These are phyloP conservation scores for Ferdinandea cuprea DNA, from an alignment of 2,888 invertebrate genomes.

Conservation along the genomic window DNA sequence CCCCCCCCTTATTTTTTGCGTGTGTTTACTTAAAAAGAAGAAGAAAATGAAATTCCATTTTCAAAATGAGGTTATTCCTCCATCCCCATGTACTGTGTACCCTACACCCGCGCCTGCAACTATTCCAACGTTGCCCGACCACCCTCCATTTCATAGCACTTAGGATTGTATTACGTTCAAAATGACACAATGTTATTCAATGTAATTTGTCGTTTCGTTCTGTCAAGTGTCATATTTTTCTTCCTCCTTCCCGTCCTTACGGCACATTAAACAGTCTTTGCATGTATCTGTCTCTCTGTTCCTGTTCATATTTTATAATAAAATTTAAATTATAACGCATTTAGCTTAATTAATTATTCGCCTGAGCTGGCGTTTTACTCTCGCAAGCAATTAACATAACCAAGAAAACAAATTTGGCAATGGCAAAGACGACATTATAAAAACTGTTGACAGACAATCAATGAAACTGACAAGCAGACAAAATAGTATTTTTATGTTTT, in stretches of 20 bases:
- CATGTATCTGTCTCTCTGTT: not conserved
- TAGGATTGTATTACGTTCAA: constrained; percentile 51
- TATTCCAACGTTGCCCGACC: not conserved
- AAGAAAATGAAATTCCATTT: constrained; percentile 61
- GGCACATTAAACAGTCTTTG: not conserved
- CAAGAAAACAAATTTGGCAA: constrained; percentile 45
- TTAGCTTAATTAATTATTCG: constrained; percentile 49
- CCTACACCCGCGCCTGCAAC: not conserved
- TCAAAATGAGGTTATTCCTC: constrained; percentile 54
- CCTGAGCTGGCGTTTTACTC: constrained; percentile 18
- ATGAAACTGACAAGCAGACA: constrained; percentile 61
- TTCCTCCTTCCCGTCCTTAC: not conserved
- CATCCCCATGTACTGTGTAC: no score
- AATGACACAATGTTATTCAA: constrained; percentile 59
- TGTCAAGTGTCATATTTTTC: constrained; percentile 54
- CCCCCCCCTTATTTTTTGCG: no score
- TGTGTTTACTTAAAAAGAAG: constrained; percentile 55
- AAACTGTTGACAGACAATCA: constrained; percentile 60
- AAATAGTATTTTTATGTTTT: constrained; percentile 52
- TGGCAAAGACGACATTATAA: constrained; percentile 16
- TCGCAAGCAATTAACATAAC: constrained; percentile 58
- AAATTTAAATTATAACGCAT: constrained; percentile 46
- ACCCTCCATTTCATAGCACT: constrained; percentile 25
- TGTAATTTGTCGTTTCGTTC: constrained; percentile 48
- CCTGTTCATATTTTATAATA: constrained; percentile 47